Conservation (phyloP, 2,113 vertebrate species). For the Sinocyclocheilus anophthalmus region DNA sequence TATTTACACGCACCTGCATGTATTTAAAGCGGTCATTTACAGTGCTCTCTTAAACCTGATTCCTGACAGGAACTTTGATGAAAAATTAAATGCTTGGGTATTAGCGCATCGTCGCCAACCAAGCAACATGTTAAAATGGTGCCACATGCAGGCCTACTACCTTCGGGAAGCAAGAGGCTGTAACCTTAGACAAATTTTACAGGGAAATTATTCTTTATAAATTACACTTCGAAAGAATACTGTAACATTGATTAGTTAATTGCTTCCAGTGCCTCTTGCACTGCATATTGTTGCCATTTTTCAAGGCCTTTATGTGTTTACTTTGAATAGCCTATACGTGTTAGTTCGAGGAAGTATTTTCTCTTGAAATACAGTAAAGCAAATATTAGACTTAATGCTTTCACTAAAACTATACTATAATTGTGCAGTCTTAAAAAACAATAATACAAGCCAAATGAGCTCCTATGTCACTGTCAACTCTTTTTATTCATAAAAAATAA, state of each 20-base stretch:
- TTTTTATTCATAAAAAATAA: constrained; percentile 31
- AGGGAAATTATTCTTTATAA: neutral
- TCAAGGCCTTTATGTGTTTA: neutral
- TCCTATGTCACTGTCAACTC: constrained; percentile 30
- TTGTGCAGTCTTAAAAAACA: neutral
- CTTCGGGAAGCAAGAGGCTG: neutral
- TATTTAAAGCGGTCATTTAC: too few relatives aligned
- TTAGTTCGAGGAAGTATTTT: neutral
- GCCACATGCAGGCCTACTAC: neutral
- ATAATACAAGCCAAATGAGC: constrained; percentile 13
- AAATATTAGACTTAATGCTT: constrained; percentile 12
- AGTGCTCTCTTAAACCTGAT: too few relatives aligned
- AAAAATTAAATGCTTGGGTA: too few relatives aligned
- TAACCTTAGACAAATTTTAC: neutral
- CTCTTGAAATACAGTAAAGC: neutral
- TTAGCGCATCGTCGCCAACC: neutral
- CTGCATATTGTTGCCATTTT: neutral
- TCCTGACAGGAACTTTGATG: too few relatives aligned
- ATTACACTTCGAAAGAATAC: neutral
- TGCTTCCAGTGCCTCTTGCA: neutral
- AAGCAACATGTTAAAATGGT: neutral
- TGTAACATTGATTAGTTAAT: neutral
- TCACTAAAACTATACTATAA: neutral
- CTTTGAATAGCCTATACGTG: too few relatives aligned
- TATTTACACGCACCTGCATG: too few relatives aligned